A percentile compares a stretch with the other conserved stretches of the same genome.
These are phyloP conservation scores for Urosaurus nigricauda DNA, from an alignment of 2,797 vertebrate species.

Conservation along the genomic window DNA sequence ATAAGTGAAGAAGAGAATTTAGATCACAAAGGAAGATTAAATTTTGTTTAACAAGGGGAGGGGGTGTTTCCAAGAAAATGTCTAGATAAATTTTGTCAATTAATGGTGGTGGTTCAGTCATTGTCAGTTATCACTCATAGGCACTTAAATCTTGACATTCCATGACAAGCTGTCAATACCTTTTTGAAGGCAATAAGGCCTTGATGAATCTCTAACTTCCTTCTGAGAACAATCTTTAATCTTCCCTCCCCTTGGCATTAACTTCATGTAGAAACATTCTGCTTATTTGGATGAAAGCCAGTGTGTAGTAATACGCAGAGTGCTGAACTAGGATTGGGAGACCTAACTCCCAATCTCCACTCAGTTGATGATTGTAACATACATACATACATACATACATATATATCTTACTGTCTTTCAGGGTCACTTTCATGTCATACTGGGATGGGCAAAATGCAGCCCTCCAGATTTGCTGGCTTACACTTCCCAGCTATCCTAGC, in stretches of 20 bases:
- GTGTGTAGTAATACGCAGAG: neutral
- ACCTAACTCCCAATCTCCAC: neutral
- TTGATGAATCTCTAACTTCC: neutral
- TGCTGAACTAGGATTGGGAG: too few relatives aligned
- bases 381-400: too few relatives aligned
- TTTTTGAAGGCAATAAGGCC: neutral
- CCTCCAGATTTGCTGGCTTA: too few relatives aligned
- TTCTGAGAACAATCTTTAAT: neutral
- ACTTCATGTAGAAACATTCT: slow-evolving; percentile 2
- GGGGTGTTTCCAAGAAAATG: neutral
- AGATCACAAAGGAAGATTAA: neutral
- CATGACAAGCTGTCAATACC: slow-evolving; percentile 16
- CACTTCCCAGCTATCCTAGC: too few relatives aligned
- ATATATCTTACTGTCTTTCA: neutral
- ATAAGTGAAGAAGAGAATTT: neutral
- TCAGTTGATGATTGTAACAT: neutral
- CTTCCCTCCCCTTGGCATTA: neutral
- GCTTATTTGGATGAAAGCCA: neutral
- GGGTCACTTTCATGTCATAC: neutral
- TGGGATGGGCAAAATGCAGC: too few relatives aligned
- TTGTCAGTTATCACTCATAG: slow-evolving; percentile 4
- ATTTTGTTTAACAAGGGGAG: too few relatives aligned
- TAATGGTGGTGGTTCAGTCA: neutral
- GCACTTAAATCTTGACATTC: slow-evolving; percentile 1
- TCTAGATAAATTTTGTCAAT: slow-evolving; percentile 3